These are phyloP conservation scores for Bubalus kerabau DNA, from an alignment of 2,113 vertebrate genomes.

Conservation along the genomic window DNA sequence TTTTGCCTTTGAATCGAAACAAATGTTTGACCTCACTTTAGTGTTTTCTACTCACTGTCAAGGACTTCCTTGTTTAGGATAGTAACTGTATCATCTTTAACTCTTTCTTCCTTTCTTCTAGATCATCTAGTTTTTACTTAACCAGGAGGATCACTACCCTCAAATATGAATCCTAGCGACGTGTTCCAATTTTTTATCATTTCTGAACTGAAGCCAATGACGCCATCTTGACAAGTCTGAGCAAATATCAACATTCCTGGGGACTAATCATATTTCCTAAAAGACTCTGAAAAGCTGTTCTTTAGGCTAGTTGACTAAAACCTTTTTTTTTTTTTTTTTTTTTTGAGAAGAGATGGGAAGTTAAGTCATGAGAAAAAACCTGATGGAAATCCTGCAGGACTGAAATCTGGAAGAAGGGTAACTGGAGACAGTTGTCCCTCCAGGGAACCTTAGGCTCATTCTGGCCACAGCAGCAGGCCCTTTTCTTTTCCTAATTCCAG, in stretches of 20 bases:
- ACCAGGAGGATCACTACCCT: not conserved
- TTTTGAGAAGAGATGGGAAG: not conserved
- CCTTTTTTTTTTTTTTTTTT: not conserved
- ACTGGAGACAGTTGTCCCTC: not conserved
- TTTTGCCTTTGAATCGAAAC: conserved; percentile 38
- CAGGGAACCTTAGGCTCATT: not conserved
- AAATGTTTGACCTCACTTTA: conserved; percentile 9
- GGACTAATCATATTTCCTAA: conserved; percentile 13
- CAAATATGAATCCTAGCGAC: not conserved
- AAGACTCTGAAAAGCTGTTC: not conserved
- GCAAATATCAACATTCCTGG: conserved; percentile 33
- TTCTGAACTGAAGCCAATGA: conserved; percentile 26
- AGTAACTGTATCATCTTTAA: not conserved
- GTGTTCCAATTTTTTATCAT: conserved; percentile 13
- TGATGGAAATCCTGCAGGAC: not conserved
- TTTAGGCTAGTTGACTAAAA: conserved; percentile 8
- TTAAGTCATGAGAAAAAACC: not conserved
- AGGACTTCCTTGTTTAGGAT: not conserved
- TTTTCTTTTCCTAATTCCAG: not conserved
- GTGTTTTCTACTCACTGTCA: conserved; percentile 1
- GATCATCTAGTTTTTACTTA: conserved; percentile 11
- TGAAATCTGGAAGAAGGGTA: not conserved
- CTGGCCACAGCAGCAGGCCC: not conserved
- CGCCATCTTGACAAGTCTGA: conserved; percentile 18
- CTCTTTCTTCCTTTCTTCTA: not conserved